Conservation (phyloP, 2,888 invertebrate species). For the Gymnosoma rotundatum region DNA sequence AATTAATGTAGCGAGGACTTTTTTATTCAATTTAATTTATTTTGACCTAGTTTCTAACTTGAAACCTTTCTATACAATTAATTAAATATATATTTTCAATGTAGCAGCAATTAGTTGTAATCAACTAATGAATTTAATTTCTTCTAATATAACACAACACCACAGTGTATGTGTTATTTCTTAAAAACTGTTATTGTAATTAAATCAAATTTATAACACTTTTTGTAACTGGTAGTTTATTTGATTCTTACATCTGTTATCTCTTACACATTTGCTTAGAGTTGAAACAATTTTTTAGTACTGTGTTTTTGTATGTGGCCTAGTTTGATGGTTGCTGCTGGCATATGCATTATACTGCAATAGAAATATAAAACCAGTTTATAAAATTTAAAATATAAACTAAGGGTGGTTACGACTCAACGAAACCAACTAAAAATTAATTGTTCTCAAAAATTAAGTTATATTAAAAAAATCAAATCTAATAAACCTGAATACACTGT, state of each 20-base stretch:
- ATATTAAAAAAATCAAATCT: no score
- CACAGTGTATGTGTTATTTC: neutral
- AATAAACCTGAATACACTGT: no score
- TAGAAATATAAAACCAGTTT: constrained; percentile 19
- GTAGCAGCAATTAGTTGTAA: constrained; percentile 37
- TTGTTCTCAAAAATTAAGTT: no score
- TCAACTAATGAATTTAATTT: constrained; percentile 51
- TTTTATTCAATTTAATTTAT: neutral
- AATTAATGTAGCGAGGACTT: no score
- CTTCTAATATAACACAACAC: neutral
- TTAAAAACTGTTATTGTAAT: neutral
- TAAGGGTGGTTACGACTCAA: constrained; percentile 5
- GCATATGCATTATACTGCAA: constrained; percentile 10
- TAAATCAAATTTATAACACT: constrained; percentile 5
- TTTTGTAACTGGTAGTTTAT: constrained; percentile 14
- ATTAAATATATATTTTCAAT: constrained; percentile 11
- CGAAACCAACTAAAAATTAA: constrained; percentile 20
- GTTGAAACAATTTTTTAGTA: constrained; percentile 13
- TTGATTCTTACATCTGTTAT: constrained; percentile 30
- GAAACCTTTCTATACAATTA: neutral
- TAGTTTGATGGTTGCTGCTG: no score
- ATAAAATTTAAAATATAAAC: constrained; percentile 54
- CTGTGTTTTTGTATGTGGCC: neutral
- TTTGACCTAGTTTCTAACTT: neutral
- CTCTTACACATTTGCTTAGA: constrained; percentile 33